Percentiles rank a stretch among this genome's conserved stretches.
Conservation (phyloP, 1,140 invertebrate species). For the Diorhabda carinulata region DNA sequence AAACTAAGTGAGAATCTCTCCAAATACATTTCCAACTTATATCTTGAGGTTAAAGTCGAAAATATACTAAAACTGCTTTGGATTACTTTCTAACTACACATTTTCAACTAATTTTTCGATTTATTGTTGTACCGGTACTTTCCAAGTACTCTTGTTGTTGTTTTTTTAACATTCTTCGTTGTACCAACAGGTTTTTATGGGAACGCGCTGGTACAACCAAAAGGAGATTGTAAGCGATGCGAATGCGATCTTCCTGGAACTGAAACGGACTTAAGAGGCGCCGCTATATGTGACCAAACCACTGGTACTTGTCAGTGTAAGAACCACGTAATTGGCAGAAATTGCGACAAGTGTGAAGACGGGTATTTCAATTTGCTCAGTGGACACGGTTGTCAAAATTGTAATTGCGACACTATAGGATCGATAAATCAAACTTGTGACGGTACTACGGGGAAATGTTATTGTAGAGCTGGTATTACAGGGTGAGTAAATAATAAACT, state of each 20-base stretch:
- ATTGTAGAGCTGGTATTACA: slow-evolving; percentile 79
- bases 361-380: slow-evolving; percentile 80
- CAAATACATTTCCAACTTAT: too few relatives aligned
- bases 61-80: too few relatives aligned
- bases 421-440: slow-evolving; percentile 82
- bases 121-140: background rate
- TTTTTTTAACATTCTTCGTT: background rate
- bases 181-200: slow-evolving; percentile 70
- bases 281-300: slow-evolving; percentile 73
- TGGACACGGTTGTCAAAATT: slow-evolving; percentile 79
- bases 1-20: too few relatives aligned
- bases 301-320: slow-evolving; percentile 84
- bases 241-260: slow-evolving; percentile 81
- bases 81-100: too few relatives aligned
- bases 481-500: slow-evolving; percentile 53
- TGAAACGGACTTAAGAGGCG: slow-evolving; percentile 60
- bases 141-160: background rate
- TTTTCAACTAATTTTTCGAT: too few relatives aligned
- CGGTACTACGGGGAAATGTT: slow-evolving; percentile 75
- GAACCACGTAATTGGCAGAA: slow-evolving; percentile 77
- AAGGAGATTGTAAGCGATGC: slow-evolving; percentile 88
- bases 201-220: slow-evolving; percentile 78
- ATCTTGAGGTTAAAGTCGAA: too few relatives aligned
- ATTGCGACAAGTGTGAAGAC: slow-evolving; percentile 84
- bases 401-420: slow-evolving; percentile 82